Conservation (phyloP, 2,888 invertebrate species). For the Euplagia quadripunctaria region DNA sequence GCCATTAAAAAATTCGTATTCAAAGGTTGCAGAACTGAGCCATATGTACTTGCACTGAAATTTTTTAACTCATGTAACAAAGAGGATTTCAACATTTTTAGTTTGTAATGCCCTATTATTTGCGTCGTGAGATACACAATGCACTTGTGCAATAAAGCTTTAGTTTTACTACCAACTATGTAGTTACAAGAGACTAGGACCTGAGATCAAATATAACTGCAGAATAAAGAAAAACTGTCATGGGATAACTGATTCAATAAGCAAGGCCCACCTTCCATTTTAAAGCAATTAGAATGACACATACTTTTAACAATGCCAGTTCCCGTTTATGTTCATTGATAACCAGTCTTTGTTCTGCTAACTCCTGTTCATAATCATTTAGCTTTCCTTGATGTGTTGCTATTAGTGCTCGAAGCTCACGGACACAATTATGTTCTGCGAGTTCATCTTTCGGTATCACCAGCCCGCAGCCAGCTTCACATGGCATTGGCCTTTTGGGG, state of each 20-base stretch:
- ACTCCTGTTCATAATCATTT: constrained; percentile 94
- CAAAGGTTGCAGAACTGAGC: neutral
- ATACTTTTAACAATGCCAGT: constrained; percentile 94
- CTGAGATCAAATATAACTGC: neutral
- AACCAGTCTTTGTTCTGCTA: constrained; percentile 94
- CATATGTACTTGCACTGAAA: neutral
- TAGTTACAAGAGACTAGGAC: neutral
- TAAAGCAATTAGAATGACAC: constrained; percentile 5
- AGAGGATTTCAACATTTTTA: neutral
- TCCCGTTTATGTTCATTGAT: constrained; percentile 97
- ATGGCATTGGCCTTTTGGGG: constrained; percentile 97
- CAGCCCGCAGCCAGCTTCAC: constrained; percentile 97
- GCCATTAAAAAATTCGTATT: neutral
- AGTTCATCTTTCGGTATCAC: constrained; percentile 98
- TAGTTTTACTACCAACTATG: neutral
- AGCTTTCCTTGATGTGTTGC: constrained; percentile 95
- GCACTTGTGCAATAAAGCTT: neutral
- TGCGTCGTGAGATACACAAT: neutral
- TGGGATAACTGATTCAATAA: neutral
- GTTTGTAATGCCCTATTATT: neutral
- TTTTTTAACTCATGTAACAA: neutral
- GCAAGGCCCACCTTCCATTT: neutral
- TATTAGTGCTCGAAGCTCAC: constrained; percentile 94
- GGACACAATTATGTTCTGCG: constrained; percentile 97
- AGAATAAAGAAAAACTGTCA: neutral